Percentiles rank a stretch among this genome's conserved stretches.
Conservation (phyloP, 2,797 vertebrate genomes). For the Psittacula echo region DNA sequence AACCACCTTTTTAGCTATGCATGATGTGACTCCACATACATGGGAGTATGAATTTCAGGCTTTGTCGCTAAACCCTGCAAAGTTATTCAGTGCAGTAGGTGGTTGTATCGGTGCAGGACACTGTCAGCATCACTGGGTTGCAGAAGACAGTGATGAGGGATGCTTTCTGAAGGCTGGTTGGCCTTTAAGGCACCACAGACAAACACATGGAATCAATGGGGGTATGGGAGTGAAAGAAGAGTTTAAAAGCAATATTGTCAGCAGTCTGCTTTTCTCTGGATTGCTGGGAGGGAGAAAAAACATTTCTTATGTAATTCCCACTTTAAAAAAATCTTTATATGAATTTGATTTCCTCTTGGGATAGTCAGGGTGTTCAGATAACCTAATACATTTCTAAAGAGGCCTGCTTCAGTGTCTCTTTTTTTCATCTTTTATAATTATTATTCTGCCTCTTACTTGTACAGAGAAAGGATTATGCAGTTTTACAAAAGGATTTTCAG, state of each 20-base stretch:
- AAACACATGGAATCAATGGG: not conserved
- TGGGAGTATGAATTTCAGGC: not conserved
- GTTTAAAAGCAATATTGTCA: not conserved
- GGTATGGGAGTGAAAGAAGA: not conserved
- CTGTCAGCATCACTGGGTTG: not conserved
- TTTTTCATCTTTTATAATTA: not conserved
- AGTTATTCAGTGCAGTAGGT: rapidly evolving
- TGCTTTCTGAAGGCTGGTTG: not conserved
- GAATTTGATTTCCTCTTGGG: not conserved
- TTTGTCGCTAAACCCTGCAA: not conserved
- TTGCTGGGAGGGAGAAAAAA: not conserved
- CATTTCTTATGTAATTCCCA: not conserved
- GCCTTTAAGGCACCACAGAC: not conserved
- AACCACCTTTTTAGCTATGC: constrained; percentile 11
- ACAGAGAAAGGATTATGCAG: not conserved
- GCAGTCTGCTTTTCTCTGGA: not conserved
- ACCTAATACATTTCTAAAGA: not conserved
- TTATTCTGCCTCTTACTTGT: not conserved
- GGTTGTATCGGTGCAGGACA: rapidly evolving
- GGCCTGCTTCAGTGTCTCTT: not conserved
- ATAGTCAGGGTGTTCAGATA: not conserved
- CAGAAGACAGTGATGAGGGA: not conserved
- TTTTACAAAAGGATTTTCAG: constrained; percentile 2
- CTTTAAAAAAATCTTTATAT: not conserved
- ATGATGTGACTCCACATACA: not conserved